These are phyloP conservation scores for Pollenia labialis DNA, from an alignment of 2,888 invertebrate species.

Conservation along the genomic window DNA sequence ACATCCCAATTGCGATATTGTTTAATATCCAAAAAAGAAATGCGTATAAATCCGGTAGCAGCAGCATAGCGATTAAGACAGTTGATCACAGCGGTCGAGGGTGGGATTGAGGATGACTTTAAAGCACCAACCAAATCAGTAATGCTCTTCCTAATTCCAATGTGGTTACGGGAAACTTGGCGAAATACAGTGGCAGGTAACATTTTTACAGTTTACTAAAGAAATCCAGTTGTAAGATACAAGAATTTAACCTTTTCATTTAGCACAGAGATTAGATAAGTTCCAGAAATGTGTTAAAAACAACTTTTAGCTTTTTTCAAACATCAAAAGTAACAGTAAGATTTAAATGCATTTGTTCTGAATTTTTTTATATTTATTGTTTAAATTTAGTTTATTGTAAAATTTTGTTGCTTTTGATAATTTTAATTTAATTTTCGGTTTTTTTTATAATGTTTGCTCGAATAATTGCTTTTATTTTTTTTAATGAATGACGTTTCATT, in stretches of 20 bases:
- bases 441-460: constrained; percentile 25
- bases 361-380: neutral
- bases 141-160: constrained; percentile 78
- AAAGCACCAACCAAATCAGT: constrained; percentile 79
- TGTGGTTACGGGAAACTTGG: constrained; percentile 79
- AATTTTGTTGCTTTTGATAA: constrained; percentile 6
- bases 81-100: constrained; percentile 77
- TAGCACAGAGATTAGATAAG: constrained; percentile 17
- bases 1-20: constrained; percentile 82
- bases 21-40: constrained; percentile 82
- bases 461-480: too few relatives aligned
- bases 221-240: neutral
- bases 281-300: constrained; percentile 29
- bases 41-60: constrained; percentile 82
- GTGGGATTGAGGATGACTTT: constrained; percentile 74
- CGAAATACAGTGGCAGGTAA: constrained; percentile 82
- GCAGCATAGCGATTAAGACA: constrained; percentile 83
- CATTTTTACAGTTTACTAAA: constrained; percentile 74
- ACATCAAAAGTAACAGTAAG: constrained; percentile 18
- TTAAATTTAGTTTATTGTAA: neutral
- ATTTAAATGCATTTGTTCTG: constrained; percentile 25
- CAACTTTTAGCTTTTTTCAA: neutral
- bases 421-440: constrained; percentile 6
- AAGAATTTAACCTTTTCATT: neutral
- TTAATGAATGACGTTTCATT: too few relatives aligned